Evolutionary conservation across 2,797 vertebrate genomes (phyloP), one percentile per base, ranked within the genome.

Genomic region (Labeo calbasu): DNA sequence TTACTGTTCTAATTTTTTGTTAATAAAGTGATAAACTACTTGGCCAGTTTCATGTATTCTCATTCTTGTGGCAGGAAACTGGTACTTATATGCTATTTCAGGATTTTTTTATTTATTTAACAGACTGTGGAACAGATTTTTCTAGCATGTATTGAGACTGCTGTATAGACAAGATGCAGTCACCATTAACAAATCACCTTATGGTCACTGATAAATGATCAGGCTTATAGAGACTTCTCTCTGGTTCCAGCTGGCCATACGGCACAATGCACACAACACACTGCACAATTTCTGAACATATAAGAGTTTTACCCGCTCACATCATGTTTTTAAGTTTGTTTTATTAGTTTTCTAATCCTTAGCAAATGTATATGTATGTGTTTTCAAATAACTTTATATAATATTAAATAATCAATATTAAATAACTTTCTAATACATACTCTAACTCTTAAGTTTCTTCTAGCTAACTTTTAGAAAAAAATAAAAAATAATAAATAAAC

Each of bases 241-340:
- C 93, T 92, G 85, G 83, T 23, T 61, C 75, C 53, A 65, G 46
- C 68, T 82, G 59, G 46, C 46, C 57, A 63, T 82, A 53, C 2
- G 28, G 55, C 70, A 82, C 71, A 40, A 10, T 65, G 70, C 25
- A 51, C 57, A 50, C 28, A 51, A 51, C 10, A 66, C 50, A 43
- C 43, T 14, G 15, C 48, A 15, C 40, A 13, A 4, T 66, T 28
- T 23, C 4, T 28, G 14, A 11, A 32, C 46, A 51, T 28, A 32
- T 50, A 25, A 48, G 5, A 15, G 17, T 19, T 17, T 43, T 28
- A 23, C 17, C 15, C 5, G 8, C 19, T 50, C 12, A n/a, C 9
- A 15, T 40, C 11, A 70, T 46, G 14, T 70, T 46, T 8, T 57
- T 59, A 2, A 5, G 59, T 59, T 70, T 13, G 14, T 40, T 65